Evolutionary conservation across 2,888 invertebrate genomes (phyloP).

Genomic region (Rotaria socialis): DNA sequence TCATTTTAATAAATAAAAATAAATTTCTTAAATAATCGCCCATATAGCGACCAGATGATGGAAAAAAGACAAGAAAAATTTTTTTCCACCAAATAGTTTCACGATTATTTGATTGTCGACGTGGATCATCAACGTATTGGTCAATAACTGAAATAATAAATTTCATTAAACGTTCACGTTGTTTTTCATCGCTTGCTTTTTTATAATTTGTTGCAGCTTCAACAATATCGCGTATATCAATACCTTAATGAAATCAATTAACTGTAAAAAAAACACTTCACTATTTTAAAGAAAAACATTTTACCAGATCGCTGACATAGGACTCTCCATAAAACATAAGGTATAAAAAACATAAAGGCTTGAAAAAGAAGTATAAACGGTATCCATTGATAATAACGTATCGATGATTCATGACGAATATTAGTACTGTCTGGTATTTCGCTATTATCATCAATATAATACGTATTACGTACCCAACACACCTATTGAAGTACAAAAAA

Average conservation of each 20-base stretch:
- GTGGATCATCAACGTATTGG: slow-evolving; percentile 47
- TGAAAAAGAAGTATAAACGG: slow-evolving; percentile 46
- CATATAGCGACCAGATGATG: slow-evolving; percentile 41
- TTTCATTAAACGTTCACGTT: slow-evolving; percentile 42
- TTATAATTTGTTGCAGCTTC: slow-evolving; percentile 46
- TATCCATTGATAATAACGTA: slow-evolving; percentile 47
- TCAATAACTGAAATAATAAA: slow-evolving; percentile 44
- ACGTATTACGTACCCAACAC: slow-evolving; percentile 47
- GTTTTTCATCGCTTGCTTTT: slow-evolving; percentile 40
- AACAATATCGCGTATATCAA: slow-evolving; percentile 46
- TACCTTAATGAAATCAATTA: background rate
- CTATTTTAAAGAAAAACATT: background rate
- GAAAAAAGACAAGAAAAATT: background rate
- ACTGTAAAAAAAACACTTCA: too few relatives aligned
- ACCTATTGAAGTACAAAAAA: background rate
- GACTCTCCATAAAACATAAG: slow-evolving; percentile 45
- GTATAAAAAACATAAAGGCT: slow-evolving; percentile 45
- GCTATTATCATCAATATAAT: slow-evolving; percentile 43
- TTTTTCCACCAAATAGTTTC: background rate
- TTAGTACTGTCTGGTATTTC: slow-evolving; percentile 42
- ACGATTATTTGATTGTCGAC: slow-evolving; percentile 43
- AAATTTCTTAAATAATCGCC: slow-evolving; percentile 46
- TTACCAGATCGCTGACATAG: slow-evolving; percentile 42
- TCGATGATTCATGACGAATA: slow-evolving; percentile 19
- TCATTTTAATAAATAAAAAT: slow-evolving; percentile 45